Conservation (phyloP, 2,888 invertebrate genomes). For the Chloroclysta siterata region DNA sequence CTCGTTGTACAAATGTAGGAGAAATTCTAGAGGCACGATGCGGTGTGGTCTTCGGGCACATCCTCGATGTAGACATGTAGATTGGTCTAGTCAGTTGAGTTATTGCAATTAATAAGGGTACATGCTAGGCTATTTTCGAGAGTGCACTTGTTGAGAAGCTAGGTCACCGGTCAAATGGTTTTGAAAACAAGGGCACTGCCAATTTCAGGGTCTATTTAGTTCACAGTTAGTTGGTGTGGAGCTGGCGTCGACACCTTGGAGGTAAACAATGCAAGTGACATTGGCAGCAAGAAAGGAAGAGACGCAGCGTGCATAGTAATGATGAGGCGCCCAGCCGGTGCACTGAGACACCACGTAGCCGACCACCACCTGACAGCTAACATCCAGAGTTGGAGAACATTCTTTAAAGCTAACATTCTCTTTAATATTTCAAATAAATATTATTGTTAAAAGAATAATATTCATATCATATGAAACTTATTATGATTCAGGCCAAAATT, state of each 20-base stretch:
- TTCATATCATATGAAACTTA: too few relatives aligned
- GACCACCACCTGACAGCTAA: constrained; percentile 34
- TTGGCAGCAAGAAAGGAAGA: constrained; percentile 82
- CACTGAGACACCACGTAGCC: constrained; percentile 47
- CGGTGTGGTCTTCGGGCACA: too few relatives aligned
- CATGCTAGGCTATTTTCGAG: not conserved
- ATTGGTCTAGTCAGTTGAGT: too few relatives aligned
- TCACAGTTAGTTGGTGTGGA: constrained; percentile 74
- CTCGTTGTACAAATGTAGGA: too few relatives aligned
- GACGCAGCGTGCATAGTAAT: constrained; percentile 75
- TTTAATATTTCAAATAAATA: too few relatives aligned
- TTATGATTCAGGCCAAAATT: not conserved
- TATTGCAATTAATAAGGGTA: not conserved
- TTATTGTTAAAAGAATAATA: not conserved
- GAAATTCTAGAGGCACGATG: too few relatives aligned
- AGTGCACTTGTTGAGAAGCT: constrained; percentile 37
- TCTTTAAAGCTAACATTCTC: constrained; percentile 7
- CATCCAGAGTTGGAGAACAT: constrained; percentile 36
- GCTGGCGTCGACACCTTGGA: constrained; percentile 54
- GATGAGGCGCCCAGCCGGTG: constrained; percentile 52
- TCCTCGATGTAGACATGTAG: too few relatives aligned
- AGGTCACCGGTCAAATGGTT: constrained; percentile 53
- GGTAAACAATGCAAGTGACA: constrained; percentile 78
- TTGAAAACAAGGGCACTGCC: constrained; percentile 77
- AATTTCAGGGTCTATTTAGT: constrained; percentile 82